These are phyloP conservation scores for Tretioscincus oriximinensis DNA, from an alignment of 2,113 vertebrate genomes.

Conservation along the genomic window DNA sequence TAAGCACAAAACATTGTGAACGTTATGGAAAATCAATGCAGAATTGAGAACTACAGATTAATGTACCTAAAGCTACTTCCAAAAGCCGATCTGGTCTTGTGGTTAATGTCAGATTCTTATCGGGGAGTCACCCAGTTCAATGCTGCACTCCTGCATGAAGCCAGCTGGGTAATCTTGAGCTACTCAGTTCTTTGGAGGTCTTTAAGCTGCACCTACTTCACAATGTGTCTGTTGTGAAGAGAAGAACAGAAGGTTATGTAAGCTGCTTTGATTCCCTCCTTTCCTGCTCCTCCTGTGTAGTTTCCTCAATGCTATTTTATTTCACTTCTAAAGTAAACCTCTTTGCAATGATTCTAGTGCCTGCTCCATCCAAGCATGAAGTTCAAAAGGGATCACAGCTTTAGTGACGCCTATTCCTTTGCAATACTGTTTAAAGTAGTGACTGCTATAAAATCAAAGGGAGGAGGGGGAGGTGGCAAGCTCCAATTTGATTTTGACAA, in stretches of 20 bases:
- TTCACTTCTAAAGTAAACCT: constrained; percentile 5
- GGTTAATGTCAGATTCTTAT: too few species aligned
- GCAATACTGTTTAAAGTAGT: constrained; percentile 44
- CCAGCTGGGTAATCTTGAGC: too few species aligned
- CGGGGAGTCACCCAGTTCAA: too few species aligned
- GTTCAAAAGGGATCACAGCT: constrained; percentile 33
- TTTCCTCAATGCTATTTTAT: neutral
- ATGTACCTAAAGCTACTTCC: neutral
- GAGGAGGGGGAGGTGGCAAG: constrained; percentile 31
- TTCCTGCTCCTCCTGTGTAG: neutral
- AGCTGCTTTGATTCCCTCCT: too few species aligned
- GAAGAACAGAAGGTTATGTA: too few species aligned
- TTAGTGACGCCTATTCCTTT: constrained; percentile 41
- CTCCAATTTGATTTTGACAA: constrained; percentile 64
- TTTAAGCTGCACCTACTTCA: too few species aligned
- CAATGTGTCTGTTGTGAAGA: too few species aligned
- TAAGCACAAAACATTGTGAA: neutral
- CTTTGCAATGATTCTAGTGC: neutral
- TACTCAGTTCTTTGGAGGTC: too few species aligned
- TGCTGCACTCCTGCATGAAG: too few species aligned
- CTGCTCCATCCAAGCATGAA: constrained; percentile 36
- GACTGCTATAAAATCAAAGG: constrained; percentile 52
- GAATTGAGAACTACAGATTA: too few species aligned
- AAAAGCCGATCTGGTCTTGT: too few species aligned
- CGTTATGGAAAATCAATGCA: neutral